Evolutionary conservation across 2,888 invertebrate genomes (phyloP).

Genomic region (Alitta virens): DNA sequence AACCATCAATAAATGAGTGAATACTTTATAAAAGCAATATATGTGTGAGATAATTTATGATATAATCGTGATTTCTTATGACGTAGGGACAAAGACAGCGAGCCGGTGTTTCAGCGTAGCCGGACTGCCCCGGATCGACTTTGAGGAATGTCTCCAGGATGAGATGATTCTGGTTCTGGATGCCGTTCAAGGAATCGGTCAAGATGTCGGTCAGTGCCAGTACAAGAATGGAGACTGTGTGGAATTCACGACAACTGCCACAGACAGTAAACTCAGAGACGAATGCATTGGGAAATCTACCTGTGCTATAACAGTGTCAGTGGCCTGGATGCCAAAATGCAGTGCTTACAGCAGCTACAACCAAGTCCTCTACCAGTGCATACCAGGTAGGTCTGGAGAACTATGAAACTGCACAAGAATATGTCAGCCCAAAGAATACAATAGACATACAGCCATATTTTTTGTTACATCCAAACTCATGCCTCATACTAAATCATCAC

Average conservation of each 20-base stretch:
- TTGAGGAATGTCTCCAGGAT: constrained; percentile 16
- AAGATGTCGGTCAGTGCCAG: constrained; percentile 8
- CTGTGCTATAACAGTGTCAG: constrained; percentile 18
- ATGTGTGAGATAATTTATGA: no score
- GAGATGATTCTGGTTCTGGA: constrained; percentile 23
- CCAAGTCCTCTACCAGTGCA: constrained; percentile 23
- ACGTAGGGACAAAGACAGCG: constrained; percentile 15
- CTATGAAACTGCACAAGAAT: no score
- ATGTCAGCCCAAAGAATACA: no score
- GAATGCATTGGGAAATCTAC: constrained; percentile 19
- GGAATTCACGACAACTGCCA: constrained; percentile 12
- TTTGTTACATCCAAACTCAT: no score
- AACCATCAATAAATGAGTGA: no score
- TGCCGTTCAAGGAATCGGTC: constrained; percentile 22
- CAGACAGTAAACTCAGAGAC: constrained; percentile 15
- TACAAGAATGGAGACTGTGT: constrained; percentile 22
- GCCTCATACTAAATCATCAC: no score
- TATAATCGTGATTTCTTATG: no score
- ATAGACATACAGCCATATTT: no score
- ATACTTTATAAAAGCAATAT: no score
- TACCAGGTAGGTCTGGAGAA: constrained; percentile 23
- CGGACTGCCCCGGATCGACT: constrained; percentile 20
- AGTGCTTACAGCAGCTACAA: constrained; percentile 24
- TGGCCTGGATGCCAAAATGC: constrained; percentile 23
- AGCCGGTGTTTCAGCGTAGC: constrained; percentile 19